phyloP scores from a whole-genome alignment of 1,140 invertebrate species.

The Marisa cornuarietis region DNA sequence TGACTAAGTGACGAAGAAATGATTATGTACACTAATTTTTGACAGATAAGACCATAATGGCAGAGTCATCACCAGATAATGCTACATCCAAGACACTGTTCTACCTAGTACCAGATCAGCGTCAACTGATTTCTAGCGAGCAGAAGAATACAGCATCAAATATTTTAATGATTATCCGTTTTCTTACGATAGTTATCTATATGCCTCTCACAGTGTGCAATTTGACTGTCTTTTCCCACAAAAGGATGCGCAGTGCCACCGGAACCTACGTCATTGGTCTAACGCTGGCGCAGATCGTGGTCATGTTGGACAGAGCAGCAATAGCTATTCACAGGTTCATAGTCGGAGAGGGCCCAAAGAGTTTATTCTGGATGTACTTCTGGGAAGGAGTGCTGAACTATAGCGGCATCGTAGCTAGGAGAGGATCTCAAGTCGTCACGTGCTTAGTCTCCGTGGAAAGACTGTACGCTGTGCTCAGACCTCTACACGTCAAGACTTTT shows the following conservation, averaged over 20 bases:
- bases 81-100: neutral
- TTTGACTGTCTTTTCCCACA: slow-evolving; percentile 6
- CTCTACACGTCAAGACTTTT: slow-evolving; percentile 7
- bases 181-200: neutral
- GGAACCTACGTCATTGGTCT: slow-evolving; percentile 18
- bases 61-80: neutral
- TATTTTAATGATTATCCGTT: slow-evolving; percentile 5
- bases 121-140: neutral
- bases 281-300: slow-evolving; percentile 15
- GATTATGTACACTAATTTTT: too few species aligned
- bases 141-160: neutral
- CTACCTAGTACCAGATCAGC: neutral
- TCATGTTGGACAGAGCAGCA: slow-evolving; percentile 1
- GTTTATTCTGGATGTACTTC: neutral
- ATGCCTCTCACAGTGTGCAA: slow-evolving; percentile 2
- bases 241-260: slow-evolving; percentile 17
- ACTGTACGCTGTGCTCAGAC: slow-evolving; percentile 17
- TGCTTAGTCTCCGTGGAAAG: slow-evolving; percentile 14
- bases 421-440: slow-evolving; percentile 10
- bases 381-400: slow-evolving; percentile 6
- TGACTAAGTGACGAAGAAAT: too few species aligned
- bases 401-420: neutral
- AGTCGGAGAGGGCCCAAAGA: neutral
- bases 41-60: too few species aligned
- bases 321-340: neutral